A percentile compares a stretch with the other conserved stretches of the same genome.
Evolutionary conservation across 2,888 invertebrate species (phyloP).

Genomic region (Zhengitettix transpicula): DNA sequence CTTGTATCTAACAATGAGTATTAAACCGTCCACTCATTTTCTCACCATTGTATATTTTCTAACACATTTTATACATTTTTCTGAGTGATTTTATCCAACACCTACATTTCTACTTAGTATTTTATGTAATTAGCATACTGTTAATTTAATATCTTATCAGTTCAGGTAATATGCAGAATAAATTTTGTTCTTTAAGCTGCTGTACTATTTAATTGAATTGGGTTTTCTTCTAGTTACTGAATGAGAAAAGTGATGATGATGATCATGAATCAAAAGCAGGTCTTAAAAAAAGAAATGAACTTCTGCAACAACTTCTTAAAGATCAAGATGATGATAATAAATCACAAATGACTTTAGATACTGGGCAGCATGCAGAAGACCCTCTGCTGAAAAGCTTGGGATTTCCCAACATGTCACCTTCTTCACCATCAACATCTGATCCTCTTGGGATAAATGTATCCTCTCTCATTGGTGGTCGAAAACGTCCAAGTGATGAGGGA

Average conservation of each 20-base stretch:
- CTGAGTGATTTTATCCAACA: too few species aligned
- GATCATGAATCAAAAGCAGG: constrained; percentile 25
- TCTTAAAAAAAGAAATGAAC: constrained; percentile 41
- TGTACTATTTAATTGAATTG: too few species aligned
- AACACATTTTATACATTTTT: too few species aligned
- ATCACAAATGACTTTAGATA: constrained; percentile 5
- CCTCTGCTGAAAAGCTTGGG: constrained; percentile 35
- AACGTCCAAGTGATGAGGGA: constrained; percentile 45
- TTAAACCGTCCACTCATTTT: too few species aligned
- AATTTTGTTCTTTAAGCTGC: too few species aligned
- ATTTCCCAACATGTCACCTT: constrained; percentile 31
- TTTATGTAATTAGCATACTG: too few species aligned
- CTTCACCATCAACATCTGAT: constrained; percentile 31
- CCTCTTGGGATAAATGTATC: constrained; percentile 13
- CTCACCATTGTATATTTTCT: too few species aligned
- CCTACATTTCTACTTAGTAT: too few species aligned
- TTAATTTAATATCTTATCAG: too few species aligned
- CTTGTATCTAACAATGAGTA: too few species aligned
- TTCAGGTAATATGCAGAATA: too few species aligned
- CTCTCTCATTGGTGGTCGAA: constrained; percentile 26
- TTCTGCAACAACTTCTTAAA: constrained; percentile 41
- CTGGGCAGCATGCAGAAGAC: constrained; percentile 26
- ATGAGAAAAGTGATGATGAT: constrained; percentile 52
- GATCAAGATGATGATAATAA: constrained; percentile 10
- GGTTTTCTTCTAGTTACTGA: constrained; percentile 44